Conservation (phyloP, 2,888 invertebrate genomes). For the Taenaris catops region DNA sequence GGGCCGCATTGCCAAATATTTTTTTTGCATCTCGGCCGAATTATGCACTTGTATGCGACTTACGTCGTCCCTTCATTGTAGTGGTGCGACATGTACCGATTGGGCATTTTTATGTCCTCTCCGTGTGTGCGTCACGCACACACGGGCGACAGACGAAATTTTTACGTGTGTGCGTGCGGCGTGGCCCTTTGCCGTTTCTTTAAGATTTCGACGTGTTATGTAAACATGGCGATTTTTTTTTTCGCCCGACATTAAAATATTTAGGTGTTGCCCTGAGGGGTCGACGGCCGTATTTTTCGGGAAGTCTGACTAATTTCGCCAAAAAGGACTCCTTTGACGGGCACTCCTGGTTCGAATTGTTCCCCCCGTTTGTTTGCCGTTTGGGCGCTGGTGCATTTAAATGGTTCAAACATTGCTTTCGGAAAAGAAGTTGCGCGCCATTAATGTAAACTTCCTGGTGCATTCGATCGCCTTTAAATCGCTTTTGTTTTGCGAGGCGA, state of each 20-base stretch:
- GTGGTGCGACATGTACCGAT: constrained; percentile 76
- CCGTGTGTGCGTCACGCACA: constrained; percentile 68
- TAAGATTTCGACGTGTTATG: constrained; percentile 72
- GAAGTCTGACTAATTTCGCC: constrained; percentile 73
- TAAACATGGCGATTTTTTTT: constrained; percentile 67
- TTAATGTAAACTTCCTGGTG: constrained; percentile 30
- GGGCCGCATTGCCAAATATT: constrained; percentile 80
- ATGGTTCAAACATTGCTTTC: constrained; percentile 30
- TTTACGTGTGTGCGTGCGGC: constrained; percentile 55
- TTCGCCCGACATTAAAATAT: constrained; percentile 60
- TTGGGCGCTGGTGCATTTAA: constrained; percentile 40
- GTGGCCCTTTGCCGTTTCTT: constrained; percentile 68
- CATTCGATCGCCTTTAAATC: too few species aligned
- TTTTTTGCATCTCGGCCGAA: constrained; percentile 81
- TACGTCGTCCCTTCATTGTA: constrained; percentile 78
- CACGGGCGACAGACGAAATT: constrained; percentile 53
- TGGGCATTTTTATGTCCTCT: constrained; percentile 67
- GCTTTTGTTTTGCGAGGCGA: too few species aligned
- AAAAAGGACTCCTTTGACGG: constrained; percentile 56
- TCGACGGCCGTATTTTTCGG: constrained; percentile 71
- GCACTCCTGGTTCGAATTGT: constrained; percentile 32
- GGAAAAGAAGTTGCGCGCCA: constrained; percentile 23
- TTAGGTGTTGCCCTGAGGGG: constrained; percentile 67
- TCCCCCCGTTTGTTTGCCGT: constrained; percentile 32
- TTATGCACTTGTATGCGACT: constrained; percentile 80